Evolutionary conservation across 2,797 vertebrate species (phyloP), one percentile per base, ranked within the genome.

Genomic region (Telmatherina bonti): DNA sequence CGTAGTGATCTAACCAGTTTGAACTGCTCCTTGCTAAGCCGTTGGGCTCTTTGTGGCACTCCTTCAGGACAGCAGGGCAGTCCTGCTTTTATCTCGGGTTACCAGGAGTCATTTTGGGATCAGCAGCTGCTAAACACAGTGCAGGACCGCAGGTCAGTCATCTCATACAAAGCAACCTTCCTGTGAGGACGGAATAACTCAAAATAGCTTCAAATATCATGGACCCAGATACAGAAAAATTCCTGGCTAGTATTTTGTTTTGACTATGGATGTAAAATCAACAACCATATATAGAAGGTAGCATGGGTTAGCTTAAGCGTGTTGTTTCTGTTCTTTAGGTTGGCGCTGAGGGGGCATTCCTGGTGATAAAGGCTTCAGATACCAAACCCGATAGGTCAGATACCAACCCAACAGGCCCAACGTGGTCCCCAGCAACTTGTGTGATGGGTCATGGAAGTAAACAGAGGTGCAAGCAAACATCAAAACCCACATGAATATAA

Each of bases 381-480:
- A 99, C 97, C 97, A 99, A 74, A 91, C 86, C 33, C 85, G 78
- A 20, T 99, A 99, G 0, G 97, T 99, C 64, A 94, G 76, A 0
- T 94, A 95, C 97, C 98, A 99, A 2, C 90, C 93, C 27, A 93
- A 51, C 59, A 99, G 81, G n/a, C 94, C 97, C 1, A 92, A 94
- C 0, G 85, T 20, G 6, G 96, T 96, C 15, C 98, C 98, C 0
- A 97, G 82, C 1, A 97, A 22, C 86, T 99, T 99, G 60, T 99
- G 95, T 22, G 76, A 88, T 0, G 89, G 67, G 64, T 96, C 67
- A 10, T 99, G 97, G 88, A 99, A 99, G 86, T 99, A 99, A 29
- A 99, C 47, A 0, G 97, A 96, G 0, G 98, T 99, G 70, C 94
- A 98, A 15, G 90, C 67, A 64, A 99, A 98, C 97, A 99, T 99